phyloP scores from a whole-genome alignment of 2,113 vertebrate genomes.

The Larimichthys crocea region DNA sequence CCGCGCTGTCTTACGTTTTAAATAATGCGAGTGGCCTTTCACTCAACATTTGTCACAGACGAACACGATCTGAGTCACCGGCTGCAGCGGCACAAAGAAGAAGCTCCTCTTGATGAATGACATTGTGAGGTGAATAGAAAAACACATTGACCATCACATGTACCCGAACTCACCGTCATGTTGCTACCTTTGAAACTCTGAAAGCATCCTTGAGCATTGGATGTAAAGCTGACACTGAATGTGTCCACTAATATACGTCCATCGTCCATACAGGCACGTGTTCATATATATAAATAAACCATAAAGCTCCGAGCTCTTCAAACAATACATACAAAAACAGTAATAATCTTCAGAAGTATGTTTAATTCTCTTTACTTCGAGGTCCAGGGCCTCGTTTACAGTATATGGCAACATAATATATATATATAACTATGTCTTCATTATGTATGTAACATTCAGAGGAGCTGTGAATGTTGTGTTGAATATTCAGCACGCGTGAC shows the following conservation, averaged over 20 bases:
- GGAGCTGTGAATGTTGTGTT: no score
- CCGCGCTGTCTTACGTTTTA: neutral
- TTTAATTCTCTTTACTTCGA: neutral
- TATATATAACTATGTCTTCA: no score
- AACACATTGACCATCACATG: neutral
- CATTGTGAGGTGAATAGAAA: neutral
- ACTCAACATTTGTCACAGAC: neutral
- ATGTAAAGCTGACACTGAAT: neutral
- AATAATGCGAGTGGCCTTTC: slow-evolving; percentile 20
- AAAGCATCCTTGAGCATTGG: neutral
- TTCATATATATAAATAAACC: neutral
- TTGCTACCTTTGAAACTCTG: neutral
- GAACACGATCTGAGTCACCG: slow-evolving; percentile 2
- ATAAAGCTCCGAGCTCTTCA: neutral
- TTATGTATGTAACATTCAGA: no score
- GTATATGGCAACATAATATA: no score
- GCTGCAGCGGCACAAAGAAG: slow-evolving; percentile 32
- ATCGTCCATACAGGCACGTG: neutral
- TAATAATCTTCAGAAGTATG: neutral
- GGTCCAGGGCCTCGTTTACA: no score
- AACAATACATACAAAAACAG: neutral
- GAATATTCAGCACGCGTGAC: neutral
- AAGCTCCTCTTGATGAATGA: slow-evolving; percentile 9
- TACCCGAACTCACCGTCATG: neutral
- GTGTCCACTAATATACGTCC: neutral